These are phyloP conservation scores for Charanyca ferruginea DNA, from an alignment of 2,888 invertebrate genomes.

Conservation along the genomic window DNA sequence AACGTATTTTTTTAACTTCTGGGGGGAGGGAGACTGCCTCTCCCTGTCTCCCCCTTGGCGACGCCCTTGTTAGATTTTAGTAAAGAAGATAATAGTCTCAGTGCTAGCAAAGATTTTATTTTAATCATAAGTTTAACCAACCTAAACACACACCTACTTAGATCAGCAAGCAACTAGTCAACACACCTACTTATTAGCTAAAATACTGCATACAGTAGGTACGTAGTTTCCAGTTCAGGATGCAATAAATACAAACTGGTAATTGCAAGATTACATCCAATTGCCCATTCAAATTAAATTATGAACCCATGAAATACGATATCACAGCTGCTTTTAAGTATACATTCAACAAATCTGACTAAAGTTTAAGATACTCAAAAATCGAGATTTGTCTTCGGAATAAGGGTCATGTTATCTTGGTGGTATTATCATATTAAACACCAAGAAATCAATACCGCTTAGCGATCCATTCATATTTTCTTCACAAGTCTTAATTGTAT, in stretches of 20 bases:
- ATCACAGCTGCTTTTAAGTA: slow-evolving; percentile 8
- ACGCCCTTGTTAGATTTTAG: too few species aligned
- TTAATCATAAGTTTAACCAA: background rate
- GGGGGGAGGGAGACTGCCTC: too few species aligned
- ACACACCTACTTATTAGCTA: slow-evolving; percentile 33
- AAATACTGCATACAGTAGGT: slow-evolving; percentile 27
- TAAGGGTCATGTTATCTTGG: background rate
- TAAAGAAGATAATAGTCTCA: background rate
- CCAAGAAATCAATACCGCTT: background rate
- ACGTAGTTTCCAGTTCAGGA: slow-evolving; percentile 33
- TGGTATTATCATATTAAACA: background rate
- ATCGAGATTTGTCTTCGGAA: background rate
- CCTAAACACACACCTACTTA: slow-evolving; percentile 6
- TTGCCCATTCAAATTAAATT: slow-evolving; percentile 45
- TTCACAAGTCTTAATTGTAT: background rate
- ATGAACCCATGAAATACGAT: slow-evolving; percentile 49
- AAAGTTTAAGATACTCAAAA: background rate
- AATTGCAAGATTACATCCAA: slow-evolving; percentile 50
- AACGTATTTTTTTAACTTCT: too few species aligned
- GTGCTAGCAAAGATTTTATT: background rate
- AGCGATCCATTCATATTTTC: background rate
- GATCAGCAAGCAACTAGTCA: slow-evolving; percentile 17
- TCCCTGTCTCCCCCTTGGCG: too few species aligned
- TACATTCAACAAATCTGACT: slow-evolving; percentile 6
- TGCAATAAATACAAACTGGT: slow-evolving; percentile 47